Evolutionary conservation across 2,113 vertebrate genomes (phyloP), one percentile per base, ranked within the genome.

Genomic region (Tragelaphus scriptus): DNA sequence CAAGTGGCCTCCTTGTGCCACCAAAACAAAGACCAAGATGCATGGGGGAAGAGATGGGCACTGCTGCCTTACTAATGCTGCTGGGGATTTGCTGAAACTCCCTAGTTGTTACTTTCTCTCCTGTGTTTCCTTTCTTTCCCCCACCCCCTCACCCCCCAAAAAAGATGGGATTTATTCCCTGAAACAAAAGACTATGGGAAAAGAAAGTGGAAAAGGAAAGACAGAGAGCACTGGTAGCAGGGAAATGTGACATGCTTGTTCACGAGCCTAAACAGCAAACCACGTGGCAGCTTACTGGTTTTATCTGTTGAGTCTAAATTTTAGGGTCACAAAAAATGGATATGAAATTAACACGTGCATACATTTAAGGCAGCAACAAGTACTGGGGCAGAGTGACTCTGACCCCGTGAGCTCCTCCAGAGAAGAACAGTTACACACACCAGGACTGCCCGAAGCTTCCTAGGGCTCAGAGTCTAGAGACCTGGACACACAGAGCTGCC

Each of bases 231-330:
- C 7, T 5, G 1, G 3, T 6, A 19, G 40, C 0, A 23, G 47
- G 79, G 47, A 61, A 61, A 36, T 25, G 8, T 2, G 26, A 28
- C 0, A 25, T 7, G 12, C 55, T 8, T 17, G 65, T 6, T 82
- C 6, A 0, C 0, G 14, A 53, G 71, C n/a, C 51, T 16, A 2
- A 19, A 49, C 28, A 51, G 49, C 26, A 4, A n/a, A 30, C 17
- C 30, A 3, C 14, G 0, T 0, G 7, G 16, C 44, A 2, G 56
- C 77, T 13, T 1, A 10, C 16, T 53, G 0, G 21, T n/a, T 71
- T 23, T 32, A 32, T 58, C 30, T 56, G 49, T 17, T 17, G 32
- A 23, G 32, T 58, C 53, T 40, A 7, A 36, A 49, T 12, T 63
- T 81, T 12, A 75, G 36, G 47, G 59, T 59, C 36, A 51, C 32